phyloP scores from a whole-genome alignment of 2,797 vertebrate species.

The Chaenodraco wilsoni region DNA sequence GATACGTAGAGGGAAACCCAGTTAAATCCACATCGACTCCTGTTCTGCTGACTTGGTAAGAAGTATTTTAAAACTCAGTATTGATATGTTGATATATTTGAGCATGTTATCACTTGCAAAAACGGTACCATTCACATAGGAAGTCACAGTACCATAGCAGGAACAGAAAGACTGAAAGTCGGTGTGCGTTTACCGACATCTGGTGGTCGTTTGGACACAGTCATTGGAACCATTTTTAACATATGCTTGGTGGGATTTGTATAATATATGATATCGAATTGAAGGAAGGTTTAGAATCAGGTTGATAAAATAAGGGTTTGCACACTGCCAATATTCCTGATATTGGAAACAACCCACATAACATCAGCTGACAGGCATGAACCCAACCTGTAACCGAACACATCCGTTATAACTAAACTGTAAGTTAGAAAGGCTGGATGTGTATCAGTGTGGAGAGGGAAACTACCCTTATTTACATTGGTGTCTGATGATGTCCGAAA shows the following conservation, averaged over 20 bases:
- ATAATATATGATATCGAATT: background rate
- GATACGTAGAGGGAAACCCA: background rate
- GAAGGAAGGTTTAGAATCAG: no score
- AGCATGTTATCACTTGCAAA: background rate
- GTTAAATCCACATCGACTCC: background rate
- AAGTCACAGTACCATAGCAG: background rate
- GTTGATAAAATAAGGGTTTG: no score
- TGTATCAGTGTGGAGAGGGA: no score
- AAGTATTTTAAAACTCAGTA: background rate
- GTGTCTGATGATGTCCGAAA: no score
- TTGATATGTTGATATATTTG: background rate
- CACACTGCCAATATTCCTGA: no score
- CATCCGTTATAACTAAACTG: no score
- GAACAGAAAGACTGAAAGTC: background rate
- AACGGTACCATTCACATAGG: background rate
- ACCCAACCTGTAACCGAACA: no score
- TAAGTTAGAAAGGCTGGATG: no score
- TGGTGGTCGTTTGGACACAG: conserved; percentile 17
- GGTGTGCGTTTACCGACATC: conserved; percentile 30
- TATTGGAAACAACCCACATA: no score
- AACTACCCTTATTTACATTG: no score
- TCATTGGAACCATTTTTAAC: background rate
- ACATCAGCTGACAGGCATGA: no score
- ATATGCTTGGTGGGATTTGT: background rate
- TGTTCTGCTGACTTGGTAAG: background rate